Percentiles rank a stretch among this genome's conserved stretches.
phyloP scores from a whole-genome alignment of 2,888 invertebrate genomes.

The Tinea trinotella region DNA sequence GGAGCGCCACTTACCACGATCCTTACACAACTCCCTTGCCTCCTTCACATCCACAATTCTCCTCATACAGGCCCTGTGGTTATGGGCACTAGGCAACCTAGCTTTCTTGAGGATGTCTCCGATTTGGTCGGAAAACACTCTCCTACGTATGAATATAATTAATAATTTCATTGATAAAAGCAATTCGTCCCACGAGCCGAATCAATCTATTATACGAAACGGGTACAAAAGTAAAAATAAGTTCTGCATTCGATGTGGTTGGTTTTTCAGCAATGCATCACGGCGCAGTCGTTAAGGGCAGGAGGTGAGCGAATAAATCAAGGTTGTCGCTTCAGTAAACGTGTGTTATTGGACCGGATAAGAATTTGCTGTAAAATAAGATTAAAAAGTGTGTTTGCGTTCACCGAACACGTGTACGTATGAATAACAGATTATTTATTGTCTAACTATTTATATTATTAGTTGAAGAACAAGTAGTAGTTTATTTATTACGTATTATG shows the following conservation, averaged over 20 bases:
- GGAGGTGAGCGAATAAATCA: slow-evolving; percentile 70
- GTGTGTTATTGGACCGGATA: slow-evolving; percentile 28
- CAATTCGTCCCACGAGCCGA: background rate
- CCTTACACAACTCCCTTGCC: no score
- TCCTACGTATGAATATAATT: no score
- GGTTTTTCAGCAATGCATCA: slow-evolving; percentile 49
- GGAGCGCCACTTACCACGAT: no score
- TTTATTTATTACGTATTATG: no score
- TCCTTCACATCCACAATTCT: no score
- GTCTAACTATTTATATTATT: no score
- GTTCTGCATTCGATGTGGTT: slow-evolving; percentile 9
- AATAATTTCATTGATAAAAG: no score
- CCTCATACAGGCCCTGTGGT: no score
- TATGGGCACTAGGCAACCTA: no score
- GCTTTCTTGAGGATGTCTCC: no score
- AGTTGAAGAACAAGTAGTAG: no score
- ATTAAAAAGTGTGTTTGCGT: background rate
- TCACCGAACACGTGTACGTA: background rate
- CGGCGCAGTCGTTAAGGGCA: slow-evolving; percentile 66
- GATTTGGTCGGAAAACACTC: no score
- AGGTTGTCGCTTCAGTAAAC: slow-evolving; percentile 21
- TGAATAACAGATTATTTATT: background rate
- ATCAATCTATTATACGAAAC: background rate
- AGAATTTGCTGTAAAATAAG: slow-evolving; percentile 1
- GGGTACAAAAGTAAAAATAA: slow-evolving; percentile 1